Base-by-base conservation (phyloP, 1,140 invertebrate species). In the Plutomurus gul region DNA sequence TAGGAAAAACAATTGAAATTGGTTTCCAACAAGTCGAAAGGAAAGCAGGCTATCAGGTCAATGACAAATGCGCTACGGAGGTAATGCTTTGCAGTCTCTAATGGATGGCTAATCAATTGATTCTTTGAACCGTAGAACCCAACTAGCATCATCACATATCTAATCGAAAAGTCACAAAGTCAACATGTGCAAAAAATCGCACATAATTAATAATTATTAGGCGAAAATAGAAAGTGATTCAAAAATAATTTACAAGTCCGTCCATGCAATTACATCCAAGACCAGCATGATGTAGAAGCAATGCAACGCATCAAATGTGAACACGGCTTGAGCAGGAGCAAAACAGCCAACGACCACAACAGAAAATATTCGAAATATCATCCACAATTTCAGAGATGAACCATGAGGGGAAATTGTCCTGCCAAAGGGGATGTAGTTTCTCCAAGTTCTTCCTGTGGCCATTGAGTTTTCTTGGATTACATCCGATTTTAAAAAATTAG, bases 41-140 rank as follows among this genome's bases (percentile, higher is more conserved):
- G 97, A 84, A 99, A 90, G 47, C 96, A 96, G 16, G 96, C 96
- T 84, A 98, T 90, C 56, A 98, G 90, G 87, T 99, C 97, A 77
- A 98, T 93, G 40, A 97, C 88, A 87, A 99, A 99, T 96, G 96
- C 98, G 76, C 94, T 93, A 86, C 93, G 94, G 84, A 98, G 90
- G 88, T 99, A 99, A 84, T 91, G 89, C 5, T 81, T 82, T 2
- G 83, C 82, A 47, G 85, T 86, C 27, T 81, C 80, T 37, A 79
- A 76, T 0, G 82, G 82, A 33, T 90, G 86, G 20, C 88, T 82
- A 4, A 82, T 46, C 3, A 75, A 16, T 33, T 80, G 78, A 39
- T 80, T 51, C 11, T 71, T 22, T 1, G 8, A 0, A n/a, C 78
- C 81, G 43, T 80, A 78, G 49, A 73, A 80, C 4, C 40, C 72